Evolutionary conservation across 2,888 invertebrate genomes (phyloP), one percentile per base, ranked within the genome.

Genomic region (Conistra vaccinii): DNA sequence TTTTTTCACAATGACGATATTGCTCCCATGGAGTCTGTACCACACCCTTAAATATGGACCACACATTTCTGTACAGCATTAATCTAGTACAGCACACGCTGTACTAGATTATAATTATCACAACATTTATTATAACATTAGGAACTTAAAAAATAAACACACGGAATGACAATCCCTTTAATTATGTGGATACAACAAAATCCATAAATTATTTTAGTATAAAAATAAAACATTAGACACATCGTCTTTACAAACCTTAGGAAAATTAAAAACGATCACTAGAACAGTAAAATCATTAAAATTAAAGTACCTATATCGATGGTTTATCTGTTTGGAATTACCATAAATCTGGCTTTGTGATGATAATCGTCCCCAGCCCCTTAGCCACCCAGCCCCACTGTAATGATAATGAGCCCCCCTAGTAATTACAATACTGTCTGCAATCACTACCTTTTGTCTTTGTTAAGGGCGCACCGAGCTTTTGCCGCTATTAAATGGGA

Each of bases 351-450:
- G 51, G 69, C 82, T 80, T 85, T 85, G 80, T 78, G 63, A 85
- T 85, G 85, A 68, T 86, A 85, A 86, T 87, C 70, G 45, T 69
- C 12, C 60, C 65, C 26, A 48, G 66, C 20, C 58, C 45, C 51
- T 39, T 35, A 32, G 14, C 57, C 61, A n/a, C 32, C 66, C 45
- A 55, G 45, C 65, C 63, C 70, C 17, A 75, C 63, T 84, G 71
- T 83, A 71, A 89, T 85, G 83, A 69, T 90, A 90, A 91, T 91
- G 89, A 88, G 42, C 57, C 75, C 10, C 62, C 66, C 76, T 61
- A 63, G 76, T 87, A 88, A 90, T 90, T 90, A 90, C 86, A 85
- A 66, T 76, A 66, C 55, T 42, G 58, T 61, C 60, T 79, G 39
- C 42, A 75, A n/a, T 75, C 55, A 55, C 51, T 58, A 53, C 12